phyloP scores from a whole-genome alignment of 2,888 invertebrate species.

The Cryptocephalus moraei region DNA sequence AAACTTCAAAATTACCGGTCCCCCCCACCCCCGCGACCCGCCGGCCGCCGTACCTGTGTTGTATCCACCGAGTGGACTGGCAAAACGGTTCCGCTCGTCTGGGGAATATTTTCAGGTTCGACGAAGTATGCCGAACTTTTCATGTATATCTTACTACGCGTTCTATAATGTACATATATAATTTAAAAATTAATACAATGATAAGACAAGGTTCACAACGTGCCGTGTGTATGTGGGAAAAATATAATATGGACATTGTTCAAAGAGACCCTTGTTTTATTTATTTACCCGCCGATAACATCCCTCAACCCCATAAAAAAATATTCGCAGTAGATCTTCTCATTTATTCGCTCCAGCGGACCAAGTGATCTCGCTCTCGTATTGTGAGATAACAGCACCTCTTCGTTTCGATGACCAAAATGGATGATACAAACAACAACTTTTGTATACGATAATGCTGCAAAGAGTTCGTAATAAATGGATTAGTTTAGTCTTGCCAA shows the following conservation, averaged over 20 bases:
- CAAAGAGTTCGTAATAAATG: no score
- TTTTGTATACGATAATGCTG: no score
- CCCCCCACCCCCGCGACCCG: background rate
- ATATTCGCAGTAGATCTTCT: no score
- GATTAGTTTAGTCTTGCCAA: no score
- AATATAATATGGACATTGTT: slow-evolving; percentile 79
- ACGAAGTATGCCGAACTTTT: slow-evolving; percentile 40
- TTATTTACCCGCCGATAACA: no score
- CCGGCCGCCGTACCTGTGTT: slow-evolving; percentile 1
- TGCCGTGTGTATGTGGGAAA: slow-evolving; percentile 84
- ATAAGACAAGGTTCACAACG: slow-evolving; percentile 84
- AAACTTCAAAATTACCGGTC: no score
- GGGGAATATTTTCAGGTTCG: slow-evolving; percentile 45
- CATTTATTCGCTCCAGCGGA: background rate
- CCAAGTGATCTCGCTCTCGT: no score
- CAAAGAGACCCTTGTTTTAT: slow-evolving; percentile 44
- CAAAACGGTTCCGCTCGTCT: slow-evolving; percentile 30
- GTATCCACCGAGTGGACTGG: slow-evolving; percentile 11
- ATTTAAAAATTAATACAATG: slow-evolving; percentile 53
- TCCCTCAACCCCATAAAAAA: background rate
- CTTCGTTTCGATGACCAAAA: no score
- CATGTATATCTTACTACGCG: slow-evolving; percentile 59
- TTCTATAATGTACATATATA: slow-evolving; percentile 58
- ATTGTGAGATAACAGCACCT: background rate
- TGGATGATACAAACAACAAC: no score